phyloP scores from a whole-genome alignment of 2,113 vertebrate species.

The Talpa occidentalis region DNA sequence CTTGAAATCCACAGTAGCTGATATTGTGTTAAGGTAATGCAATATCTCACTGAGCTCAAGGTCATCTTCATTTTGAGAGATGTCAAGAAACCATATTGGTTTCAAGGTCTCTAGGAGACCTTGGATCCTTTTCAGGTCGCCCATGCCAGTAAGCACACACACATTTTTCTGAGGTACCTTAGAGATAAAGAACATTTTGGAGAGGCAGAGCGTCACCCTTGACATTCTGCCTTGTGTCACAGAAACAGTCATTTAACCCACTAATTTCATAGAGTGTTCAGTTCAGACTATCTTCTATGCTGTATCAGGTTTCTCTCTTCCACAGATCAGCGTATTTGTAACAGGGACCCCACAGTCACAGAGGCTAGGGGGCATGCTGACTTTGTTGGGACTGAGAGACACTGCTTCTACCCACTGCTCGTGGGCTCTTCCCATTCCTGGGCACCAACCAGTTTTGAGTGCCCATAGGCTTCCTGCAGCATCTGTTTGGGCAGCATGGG shows the following conservation, averaged over 20 bases:
- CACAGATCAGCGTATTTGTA: conserved; percentile 13
- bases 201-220: not conserved
- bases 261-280: not conserved
- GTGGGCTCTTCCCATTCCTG: too few relatives aligned
- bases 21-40: not conserved
- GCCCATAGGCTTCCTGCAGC: too few relatives aligned
- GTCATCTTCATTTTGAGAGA: conserved; percentile 44
- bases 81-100: conserved; percentile 33
- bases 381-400: too few relatives aligned
- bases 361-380: too few relatives aligned
- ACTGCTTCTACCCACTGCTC: too few relatives aligned
- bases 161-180: conserved; percentile 12
- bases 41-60: not conserved
- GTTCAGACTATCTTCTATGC: not conserved
- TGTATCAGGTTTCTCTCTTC: conserved; percentile 43
- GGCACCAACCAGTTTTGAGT: too few relatives aligned
- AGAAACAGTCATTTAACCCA: conserved; percentile 41
- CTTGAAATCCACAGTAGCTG: not conserved
- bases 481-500: too few relatives aligned
- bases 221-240: conserved; percentile 28
- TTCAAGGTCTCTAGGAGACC: conserved; percentile 41
- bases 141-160: not conserved
- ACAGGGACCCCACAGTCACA: too few relatives aligned
- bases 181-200: conserved; percentile 9
- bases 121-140: conserved; percentile 34